Conservation (phyloP, 2,113 vertebrate species). For the Pterocles gutturalis region DNA sequence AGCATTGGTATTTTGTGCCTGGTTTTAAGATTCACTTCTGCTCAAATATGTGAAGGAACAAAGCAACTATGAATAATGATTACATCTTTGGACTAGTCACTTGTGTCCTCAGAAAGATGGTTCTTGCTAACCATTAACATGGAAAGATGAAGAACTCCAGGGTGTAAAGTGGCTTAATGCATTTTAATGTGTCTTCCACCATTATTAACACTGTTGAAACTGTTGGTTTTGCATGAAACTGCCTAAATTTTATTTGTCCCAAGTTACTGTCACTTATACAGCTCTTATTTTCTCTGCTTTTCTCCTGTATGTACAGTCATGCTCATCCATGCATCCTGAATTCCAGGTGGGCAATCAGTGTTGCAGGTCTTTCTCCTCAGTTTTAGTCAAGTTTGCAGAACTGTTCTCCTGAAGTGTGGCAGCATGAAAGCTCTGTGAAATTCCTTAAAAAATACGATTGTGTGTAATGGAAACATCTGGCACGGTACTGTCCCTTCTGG, state of each 20-base stretch:
- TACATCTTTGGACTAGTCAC: rapidly evolving
- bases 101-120: neutral
- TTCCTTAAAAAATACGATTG: neutral
- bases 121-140: neutral
- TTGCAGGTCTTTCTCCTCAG: neutral
- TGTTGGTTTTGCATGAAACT: neutral
- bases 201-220: neutral
- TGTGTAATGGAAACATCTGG: neutral
- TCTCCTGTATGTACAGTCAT: neutral
- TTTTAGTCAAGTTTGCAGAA: neutral
- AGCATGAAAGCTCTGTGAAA: neutral
- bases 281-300: neutral
- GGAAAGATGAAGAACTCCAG: neutral
- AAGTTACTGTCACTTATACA: neutral
- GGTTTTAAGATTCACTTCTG: neutral
- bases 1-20: neutral
- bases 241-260: neutral
- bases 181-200: neutral
- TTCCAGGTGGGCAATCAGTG: neutral
- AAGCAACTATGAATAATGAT: rapidly evolving
- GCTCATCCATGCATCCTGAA: neutral
- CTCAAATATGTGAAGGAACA: neutral
- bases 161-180: neutral
- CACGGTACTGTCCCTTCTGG: rapidly evolving
- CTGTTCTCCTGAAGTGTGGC: neutral